Evolutionary conservation across 2,113 vertebrate species (phyloP), one percentile per base, ranked within the genome.

Genomic region (Podocnemis expansa): DNA sequence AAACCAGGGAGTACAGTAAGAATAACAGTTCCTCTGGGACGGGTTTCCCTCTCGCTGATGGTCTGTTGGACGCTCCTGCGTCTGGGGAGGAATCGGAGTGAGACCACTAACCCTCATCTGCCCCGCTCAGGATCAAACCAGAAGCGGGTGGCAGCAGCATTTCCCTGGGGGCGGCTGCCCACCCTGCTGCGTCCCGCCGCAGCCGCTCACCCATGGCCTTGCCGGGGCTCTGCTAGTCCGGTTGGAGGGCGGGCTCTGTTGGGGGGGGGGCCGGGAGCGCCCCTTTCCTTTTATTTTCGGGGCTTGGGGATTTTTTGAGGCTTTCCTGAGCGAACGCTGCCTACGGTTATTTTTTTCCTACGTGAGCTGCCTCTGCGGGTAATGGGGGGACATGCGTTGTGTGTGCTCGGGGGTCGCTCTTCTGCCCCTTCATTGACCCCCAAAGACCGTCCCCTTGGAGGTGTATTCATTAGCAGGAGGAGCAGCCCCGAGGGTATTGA

Each of bases 11-110:
- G 51, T 5, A 16, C 51, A 17, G 51, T 10, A 12, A 43, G 27
- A n/a, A 41, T 6, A 41, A 27, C 22, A 22, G 16, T 12, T 51
- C 17, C 19, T 49, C 29, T 5, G 82, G 31, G 86, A 79, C 76
- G 85, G 92, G 7, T 89, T 91, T 88, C 83, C 51, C 85, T 90
- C 70, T 87, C 4, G 17, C 94, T 95, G 96, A 96, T 93, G 94
- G 91, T 96, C 96, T 6, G 6, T 31, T 96, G 95, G 88, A 91
- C 95, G 93, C 67, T 75, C 82, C 82, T 91, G 91, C 45, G 89
- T 78, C 94, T 95, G 78, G 82, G 87, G 90, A 93, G 89, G 95
- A 93, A 90, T 73, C 81, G n/a, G 51, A 89, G 27, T 19, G 70
- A 86, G 43, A 78, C 56, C 5, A 19, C n/a, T 19, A 34, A 19